phyloP scores from a whole-genome alignment of 2,113 vertebrate genomes.

The Chauna torquata region DNA sequence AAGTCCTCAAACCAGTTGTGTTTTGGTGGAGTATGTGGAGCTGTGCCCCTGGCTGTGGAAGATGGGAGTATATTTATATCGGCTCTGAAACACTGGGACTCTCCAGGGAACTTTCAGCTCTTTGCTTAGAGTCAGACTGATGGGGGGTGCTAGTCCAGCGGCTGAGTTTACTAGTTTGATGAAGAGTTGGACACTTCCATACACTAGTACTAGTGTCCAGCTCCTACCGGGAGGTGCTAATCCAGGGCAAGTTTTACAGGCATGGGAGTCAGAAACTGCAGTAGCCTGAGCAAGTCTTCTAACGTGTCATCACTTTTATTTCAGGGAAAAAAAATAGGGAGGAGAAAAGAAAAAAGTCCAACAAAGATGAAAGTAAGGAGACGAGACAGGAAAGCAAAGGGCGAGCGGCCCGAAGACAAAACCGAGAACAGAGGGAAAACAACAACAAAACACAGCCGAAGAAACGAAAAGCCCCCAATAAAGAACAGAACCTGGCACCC shows the following conservation, averaged over 20 bases:
- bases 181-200: background rate
- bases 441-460: conserved; percentile 91
- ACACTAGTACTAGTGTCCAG: background rate
- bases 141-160: background rate
- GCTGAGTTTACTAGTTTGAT: background rate
- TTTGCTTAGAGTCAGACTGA: background rate
- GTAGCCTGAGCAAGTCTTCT: background rate
- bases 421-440: conserved; percentile 86
- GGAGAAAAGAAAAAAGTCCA: conserved; percentile 85
- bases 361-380: conserved; percentile 86
- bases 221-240: background rate
- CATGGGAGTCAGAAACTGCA: background rate
- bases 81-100: background rate
- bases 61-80: background rate
- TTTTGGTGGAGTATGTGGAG: background rate
- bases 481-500: conserved; percentile 78
- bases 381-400: conserved; percentile 82
- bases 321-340: conserved; percentile 81
- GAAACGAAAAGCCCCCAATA: conserved; percentile 85
- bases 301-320: conserved; percentile 66
- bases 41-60: background rate
- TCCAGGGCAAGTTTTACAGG: background rate
- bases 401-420: conserved; percentile 77
- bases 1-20: background rate
- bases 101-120: background rate